Conservation (phyloP, 2,797 vertebrate species). For the Cyclura pinguis region DNA sequence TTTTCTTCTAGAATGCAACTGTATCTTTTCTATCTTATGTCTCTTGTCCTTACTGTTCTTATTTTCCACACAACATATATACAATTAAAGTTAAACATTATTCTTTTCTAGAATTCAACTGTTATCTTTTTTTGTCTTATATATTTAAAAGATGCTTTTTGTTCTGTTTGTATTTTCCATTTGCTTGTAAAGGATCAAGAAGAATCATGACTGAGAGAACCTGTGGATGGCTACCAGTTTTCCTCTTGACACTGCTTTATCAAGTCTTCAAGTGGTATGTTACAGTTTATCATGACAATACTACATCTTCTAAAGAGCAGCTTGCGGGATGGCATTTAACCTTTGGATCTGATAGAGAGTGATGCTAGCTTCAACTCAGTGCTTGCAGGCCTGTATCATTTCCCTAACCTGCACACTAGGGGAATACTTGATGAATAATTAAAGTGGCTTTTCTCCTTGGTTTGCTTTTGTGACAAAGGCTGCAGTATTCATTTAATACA, state of each 20-base stretch:
- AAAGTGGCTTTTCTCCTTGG: background rate
- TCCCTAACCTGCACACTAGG: background rate
- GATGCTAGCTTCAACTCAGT: background rate
- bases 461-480: background rate
- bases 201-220: constrained; percentile 24
- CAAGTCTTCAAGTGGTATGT: constrained; percentile 36
- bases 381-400: background rate
- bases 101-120: background rate
- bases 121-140: background rate
- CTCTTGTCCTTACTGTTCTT: constrained; percentile 5
- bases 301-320: background rate
- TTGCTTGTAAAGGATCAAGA: constrained; percentile 26
- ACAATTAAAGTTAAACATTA: background rate
- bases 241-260: constrained; percentile 4
- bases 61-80: background rate
- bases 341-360: background rate
- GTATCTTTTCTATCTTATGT: accelerated
- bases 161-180: background rate
- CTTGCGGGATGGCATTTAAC: background rate
- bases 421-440: background rate
- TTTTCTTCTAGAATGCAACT: background rate
- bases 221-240: constrained; percentile 30
- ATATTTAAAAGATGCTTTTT: constrained; percentile 5
- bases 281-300: constrained; percentile 2
- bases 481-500: background rate